These are phyloP conservation scores for Pelecanus crispus DNA, from an alignment of 2,113 vertebrate genomes.

Conservation along the genomic window DNA sequence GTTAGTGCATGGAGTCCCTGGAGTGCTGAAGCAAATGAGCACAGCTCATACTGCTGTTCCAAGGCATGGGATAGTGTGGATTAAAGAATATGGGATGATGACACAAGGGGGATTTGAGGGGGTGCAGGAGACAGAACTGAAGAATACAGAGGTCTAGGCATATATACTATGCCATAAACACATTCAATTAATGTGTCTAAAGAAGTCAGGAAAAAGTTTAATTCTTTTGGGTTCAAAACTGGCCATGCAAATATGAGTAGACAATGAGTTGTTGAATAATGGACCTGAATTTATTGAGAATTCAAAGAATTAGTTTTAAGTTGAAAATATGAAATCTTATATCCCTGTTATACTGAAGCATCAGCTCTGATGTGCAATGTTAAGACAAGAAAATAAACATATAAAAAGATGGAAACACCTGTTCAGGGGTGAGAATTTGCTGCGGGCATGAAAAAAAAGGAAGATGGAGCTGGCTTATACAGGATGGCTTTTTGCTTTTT, in stretches of 20 bases:
- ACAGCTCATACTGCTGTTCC: background rate
- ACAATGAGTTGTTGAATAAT: background rate
- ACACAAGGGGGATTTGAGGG: background rate
- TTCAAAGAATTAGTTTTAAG: background rate
- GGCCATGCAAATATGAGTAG: background rate
- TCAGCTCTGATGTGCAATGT: background rate
- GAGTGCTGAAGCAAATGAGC: background rate
- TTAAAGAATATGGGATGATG: background rate
- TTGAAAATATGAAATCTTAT: background rate
- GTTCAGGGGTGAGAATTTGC: background rate
- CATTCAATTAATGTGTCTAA: background rate
- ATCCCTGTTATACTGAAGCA: background rate
- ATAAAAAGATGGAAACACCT: background rate
- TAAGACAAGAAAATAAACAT: background rate
- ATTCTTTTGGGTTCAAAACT: background rate
- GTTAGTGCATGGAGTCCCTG: background rate
- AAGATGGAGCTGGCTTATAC: background rate
- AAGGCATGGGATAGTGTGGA: background rate
- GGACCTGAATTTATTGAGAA: background rate
- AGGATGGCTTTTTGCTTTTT: background rate
- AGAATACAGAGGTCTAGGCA: background rate
- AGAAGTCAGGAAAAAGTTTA: background rate
- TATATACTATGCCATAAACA: background rate
- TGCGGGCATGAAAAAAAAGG: background rate
- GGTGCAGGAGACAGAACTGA: background rate